Conservation (phyloP, 2,888 invertebrate genomes). For the Sepiola atlantica region DNA sequence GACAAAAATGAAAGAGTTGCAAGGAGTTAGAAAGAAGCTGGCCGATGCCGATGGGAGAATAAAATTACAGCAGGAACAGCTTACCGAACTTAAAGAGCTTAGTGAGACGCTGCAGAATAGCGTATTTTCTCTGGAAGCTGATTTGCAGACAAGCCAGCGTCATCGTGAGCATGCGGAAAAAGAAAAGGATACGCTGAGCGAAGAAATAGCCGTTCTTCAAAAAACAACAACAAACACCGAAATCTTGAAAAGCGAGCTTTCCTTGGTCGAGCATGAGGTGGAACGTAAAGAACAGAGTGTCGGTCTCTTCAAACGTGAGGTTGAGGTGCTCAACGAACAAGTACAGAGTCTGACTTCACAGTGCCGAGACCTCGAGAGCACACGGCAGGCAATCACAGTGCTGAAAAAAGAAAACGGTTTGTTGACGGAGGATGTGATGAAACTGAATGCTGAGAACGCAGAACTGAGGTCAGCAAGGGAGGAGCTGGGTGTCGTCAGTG, state of each 20-base stretch:
- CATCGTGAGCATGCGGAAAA: background rate
- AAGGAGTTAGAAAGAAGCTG: background rate
- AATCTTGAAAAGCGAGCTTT: background rate
- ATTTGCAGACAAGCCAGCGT: conserved; percentile 41
- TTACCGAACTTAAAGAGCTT: conserved; percentile 50
- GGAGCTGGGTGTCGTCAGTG: conserved; percentile 64
- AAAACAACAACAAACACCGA: background rate
- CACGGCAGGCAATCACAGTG: conserved; percentile 50
- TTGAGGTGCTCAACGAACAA: background rate
- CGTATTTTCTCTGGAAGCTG: conserved; percentile 52
- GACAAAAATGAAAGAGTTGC: conserved; percentile 40
- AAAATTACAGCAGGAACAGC: background rate
- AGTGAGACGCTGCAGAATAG: conserved; percentile 47
- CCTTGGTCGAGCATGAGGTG: background rate
- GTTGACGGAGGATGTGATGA: conserved; percentile 43
- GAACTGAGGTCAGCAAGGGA: conserved; percentile 52
- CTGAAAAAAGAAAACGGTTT: conserved; percentile 54
- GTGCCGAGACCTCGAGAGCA: conserved; percentile 51
- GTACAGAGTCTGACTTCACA: background rate
- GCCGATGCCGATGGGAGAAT: background rate
- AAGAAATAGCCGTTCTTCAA: background rate
- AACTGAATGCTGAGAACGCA: conserved; percentile 48
- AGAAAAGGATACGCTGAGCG: background rate
- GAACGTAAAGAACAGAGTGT: conserved; percentile 38
- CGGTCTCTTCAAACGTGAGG: background rate